phyloP scores from a whole-genome alignment of 2,113 vertebrate species.

The Mus pahari region DNA sequence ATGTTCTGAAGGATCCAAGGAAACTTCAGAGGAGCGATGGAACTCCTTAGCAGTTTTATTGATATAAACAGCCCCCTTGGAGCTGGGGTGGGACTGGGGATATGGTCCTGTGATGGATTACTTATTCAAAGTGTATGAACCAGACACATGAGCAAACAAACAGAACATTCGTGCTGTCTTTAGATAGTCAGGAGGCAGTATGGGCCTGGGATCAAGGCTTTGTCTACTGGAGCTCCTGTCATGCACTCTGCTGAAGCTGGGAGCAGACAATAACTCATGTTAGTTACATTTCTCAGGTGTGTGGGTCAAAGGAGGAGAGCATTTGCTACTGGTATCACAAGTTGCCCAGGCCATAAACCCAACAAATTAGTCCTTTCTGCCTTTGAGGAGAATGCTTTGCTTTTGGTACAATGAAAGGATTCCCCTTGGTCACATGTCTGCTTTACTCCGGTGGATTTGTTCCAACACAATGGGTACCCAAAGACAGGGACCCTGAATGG shows the following conservation, averaged over 20 bases:
- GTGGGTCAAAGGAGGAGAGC: neutral
- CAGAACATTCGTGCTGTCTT: neutral
- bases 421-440: neutral
- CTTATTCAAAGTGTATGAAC: neutral
- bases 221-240: neutral
- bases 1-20: neutral
- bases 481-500: neutral
- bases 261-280: neutral
- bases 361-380: neutral
- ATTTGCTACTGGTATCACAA: neutral
- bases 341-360: neutral
- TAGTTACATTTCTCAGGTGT: neutral
- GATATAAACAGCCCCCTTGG: neutral
- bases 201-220: neutral
- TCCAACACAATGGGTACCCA: neutral
- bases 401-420: neutral
- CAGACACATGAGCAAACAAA: neutral
- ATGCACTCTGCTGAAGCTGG: neutral
- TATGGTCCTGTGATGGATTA: neutral
- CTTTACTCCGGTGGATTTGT: neutral
- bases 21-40: neutral
- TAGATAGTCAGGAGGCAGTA: neutral
- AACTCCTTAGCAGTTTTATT: neutral
- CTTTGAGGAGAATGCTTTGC: neutral
- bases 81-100: neutral